These are phyloP conservation scores for Temnothorax ravouxi DNA, from an alignment of 2,888 invertebrate genomes.

Conservation along the genomic window DNA sequence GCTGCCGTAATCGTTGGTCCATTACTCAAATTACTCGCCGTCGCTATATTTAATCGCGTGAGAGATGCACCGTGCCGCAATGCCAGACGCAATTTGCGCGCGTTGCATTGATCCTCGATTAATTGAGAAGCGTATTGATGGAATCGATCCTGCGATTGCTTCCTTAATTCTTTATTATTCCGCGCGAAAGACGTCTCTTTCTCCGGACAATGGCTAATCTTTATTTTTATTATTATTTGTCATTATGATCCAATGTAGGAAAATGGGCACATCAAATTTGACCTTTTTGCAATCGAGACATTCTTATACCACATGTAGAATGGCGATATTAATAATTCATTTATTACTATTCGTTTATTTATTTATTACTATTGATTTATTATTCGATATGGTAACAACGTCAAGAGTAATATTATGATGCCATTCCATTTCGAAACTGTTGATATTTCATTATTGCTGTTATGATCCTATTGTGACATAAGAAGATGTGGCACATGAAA, in stretches of 20 bases:
- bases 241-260: neutral
- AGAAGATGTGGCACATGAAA: neutral
- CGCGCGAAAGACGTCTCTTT: neutral
- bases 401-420: neutral
- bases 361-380: neutral
- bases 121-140: slow-evolving; percentile 19
- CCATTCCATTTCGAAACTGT: neutral
- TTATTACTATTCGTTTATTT: neutral
- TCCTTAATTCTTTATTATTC: neutral
- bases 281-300: neutral
- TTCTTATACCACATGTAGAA: neutral
- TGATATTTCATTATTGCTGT: neutral
- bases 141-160: neutral
- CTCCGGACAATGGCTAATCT: neutral
- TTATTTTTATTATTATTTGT: neutral
- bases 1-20: slow-evolving; percentile 37
- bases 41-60: slow-evolving; percentile 42
- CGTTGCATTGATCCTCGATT: neutral
- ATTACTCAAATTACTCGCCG: slow-evolving; percentile 58
- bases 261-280: too few species aligned
- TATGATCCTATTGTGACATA: neutral
- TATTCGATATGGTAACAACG: neutral
- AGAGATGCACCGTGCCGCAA: slow-evolving; percentile 1
- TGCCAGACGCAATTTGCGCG: neutral
- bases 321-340: neutral